Evolutionary conservation across 64 coral and sea anemone species (phyloP).

Genomic region (Platygyra sinensis): DNA sequence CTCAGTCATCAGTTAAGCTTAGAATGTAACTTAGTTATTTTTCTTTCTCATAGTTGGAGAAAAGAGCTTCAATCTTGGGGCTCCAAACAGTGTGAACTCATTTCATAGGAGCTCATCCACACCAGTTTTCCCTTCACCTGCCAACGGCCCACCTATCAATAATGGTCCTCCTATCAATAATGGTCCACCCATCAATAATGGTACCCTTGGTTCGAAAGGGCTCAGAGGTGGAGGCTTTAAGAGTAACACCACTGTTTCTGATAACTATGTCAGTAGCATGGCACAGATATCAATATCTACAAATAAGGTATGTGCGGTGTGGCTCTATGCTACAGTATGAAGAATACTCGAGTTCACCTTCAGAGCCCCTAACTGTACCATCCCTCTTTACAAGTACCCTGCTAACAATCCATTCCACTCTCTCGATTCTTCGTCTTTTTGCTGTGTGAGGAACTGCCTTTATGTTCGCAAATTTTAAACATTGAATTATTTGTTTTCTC

Average conservation of each 20-base stretch:
- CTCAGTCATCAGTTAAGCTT: too few species aligned
- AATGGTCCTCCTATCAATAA: not conserved
- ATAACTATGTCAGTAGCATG: conserved; percentile 54
- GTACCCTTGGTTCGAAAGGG: conserved; percentile 51
- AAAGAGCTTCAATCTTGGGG: conserved; percentile 13
- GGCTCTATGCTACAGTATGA: not conserved
- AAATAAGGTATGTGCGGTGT: not conserved
- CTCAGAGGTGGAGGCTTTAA: conserved; percentile 30
- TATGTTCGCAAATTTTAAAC: too few species aligned
- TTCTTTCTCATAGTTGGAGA: not conserved
- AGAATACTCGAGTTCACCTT: not conserved
- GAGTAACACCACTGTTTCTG: conserved; percentile 34
- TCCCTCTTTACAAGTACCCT: not conserved
- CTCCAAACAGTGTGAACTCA: not conserved
- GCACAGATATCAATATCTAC: conserved; percentile 45
- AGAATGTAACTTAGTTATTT: not conserved
- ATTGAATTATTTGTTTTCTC: too few species aligned
- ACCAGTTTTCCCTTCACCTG: conserved; percentile 3
- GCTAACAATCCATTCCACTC: too few species aligned
- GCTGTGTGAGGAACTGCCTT: too few species aligned
- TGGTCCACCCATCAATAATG: conserved; percentile 64
- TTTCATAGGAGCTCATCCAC: conserved; percentile 62
- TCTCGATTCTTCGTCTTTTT: too few species aligned
- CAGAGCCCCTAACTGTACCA: not conserved
- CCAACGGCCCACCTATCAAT: not conserved